Conservation (phyloP, 1,140 invertebrate genomes). For the Pseudomyrmex concolor region DNA sequence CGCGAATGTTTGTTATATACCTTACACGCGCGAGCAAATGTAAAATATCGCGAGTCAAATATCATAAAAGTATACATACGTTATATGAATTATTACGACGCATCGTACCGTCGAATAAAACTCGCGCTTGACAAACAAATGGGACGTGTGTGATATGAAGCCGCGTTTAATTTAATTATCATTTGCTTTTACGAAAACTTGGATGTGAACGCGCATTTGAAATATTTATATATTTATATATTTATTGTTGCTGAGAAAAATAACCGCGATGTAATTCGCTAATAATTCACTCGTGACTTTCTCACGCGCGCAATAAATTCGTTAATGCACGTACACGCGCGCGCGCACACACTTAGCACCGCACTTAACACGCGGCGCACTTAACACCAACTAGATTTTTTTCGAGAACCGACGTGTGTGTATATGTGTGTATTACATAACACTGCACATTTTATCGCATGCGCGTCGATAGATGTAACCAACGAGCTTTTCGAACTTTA, state of each 20-base stretch:
- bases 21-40: too few species aligned
- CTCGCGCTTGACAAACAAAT: neutral
- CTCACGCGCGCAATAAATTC: constrained; percentile 28
- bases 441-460: constrained; percentile 8
- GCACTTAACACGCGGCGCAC: constrained; percentile 33
- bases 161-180: neutral
- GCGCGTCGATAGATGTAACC: constrained; percentile 2
- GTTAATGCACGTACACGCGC: neutral
- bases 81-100: neutral
- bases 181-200: neutral
- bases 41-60: neutral
- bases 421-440: neutral
- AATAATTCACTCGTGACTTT: constrained; percentile 52
- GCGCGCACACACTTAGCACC: neutral
- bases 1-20: too few species aligned
- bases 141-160: constrained; percentile 5
- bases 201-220: constrained; percentile 15
- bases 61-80: neutral
- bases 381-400: constrained; percentile 37
- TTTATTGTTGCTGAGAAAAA: neutral
- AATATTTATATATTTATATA: constrained; percentile 45
- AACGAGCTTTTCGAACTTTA: constrained; percentile 21
- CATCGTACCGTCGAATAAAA: constrained; percentile 4
- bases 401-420: neutral
- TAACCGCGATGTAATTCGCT: constrained; percentile 7